Evolutionary conservation across 2,888 invertebrate species (phyloP), one percentile per base, ranked within the genome.

Genomic region (Aquatica leii): DNA sequence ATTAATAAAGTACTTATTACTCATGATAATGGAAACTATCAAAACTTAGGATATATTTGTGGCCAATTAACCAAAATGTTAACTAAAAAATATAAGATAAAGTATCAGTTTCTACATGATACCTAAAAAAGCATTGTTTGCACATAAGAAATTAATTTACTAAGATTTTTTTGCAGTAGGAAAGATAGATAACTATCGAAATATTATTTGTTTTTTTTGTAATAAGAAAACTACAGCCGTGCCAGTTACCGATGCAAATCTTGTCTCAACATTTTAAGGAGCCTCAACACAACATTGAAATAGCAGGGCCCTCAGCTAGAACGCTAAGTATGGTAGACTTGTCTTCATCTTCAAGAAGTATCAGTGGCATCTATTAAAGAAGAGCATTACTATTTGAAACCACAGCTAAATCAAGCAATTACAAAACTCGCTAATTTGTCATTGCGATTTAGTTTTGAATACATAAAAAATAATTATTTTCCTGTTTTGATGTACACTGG

Each of bases 371-470:
- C 37, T 37, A n/a, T 37, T n/a, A 12, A 37, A 37, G 37, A 11
- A n/a, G 37, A 37, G 12, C 9, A 37, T 37, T 37, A 37, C 37
- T 37, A n/a, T 37, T 37, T 37, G 12, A 37, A 37, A 37, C 37
- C 9, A 37, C n/a, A 37, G 37, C 37, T 37, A 37, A 12, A 37
- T 37, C 5, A 37, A 8, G 37, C 37, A 37, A 37, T n/a, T 37
- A 9, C 37, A 37, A 37, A 12, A 37, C 12, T 37, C n/a, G 9
- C 37, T 12, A 37, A 37, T 37, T 37, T 37, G 37, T 37, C 37
- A 37, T 37, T 37, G 37, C 41, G 41, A 8, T 41, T 41, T 41
- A 41, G 41, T 41, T 41, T 41, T 41, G n/a, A 41, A 15, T 15
- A 41, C 15, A 41, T 41, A 2, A 41, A 41, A 15, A 41, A 41